Percentiles rank a stretch among this genome's conserved stretches.
phyloP scores from a whole-genome alignment of 2,797 vertebrate genomes.

The Ctenochaetus hawaiiensis region DNA sequence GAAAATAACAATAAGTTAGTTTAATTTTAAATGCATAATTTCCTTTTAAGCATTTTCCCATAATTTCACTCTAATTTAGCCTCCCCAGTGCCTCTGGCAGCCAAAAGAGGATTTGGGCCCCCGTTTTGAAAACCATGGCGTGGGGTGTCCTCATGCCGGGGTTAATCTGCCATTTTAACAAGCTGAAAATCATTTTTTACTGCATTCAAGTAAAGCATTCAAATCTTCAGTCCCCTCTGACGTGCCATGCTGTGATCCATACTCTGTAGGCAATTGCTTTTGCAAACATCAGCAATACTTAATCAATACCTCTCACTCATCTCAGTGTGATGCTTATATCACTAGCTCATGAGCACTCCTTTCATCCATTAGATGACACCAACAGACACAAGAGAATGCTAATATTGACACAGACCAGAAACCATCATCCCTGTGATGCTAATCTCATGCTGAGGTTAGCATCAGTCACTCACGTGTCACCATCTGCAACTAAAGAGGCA shows the following conservation, averaged over 20 bases:
- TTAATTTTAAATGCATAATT: too few relatives aligned
- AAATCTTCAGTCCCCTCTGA: constrained; percentile 50
- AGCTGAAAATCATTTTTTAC: constrained; percentile 2
- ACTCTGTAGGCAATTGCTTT: constrained; percentile 67
- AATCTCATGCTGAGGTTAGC: constrained; percentile 53
- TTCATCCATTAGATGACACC: constrained; percentile 53
- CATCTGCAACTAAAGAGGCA: constrained; percentile 23
- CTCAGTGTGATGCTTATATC: constrained; percentile 54
- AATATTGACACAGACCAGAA: constrained; percentile 65
- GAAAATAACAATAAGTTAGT: too few relatives aligned
- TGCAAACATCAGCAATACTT: constrained; percentile 61
- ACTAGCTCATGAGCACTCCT: constrained; percentile 57
- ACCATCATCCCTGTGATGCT: constrained; percentile 43
- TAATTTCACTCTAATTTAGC: too few relatives aligned
- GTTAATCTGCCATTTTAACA: constrained; percentile 12
- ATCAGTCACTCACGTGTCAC: constrained; percentile 38
- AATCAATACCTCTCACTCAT: constrained; percentile 73
- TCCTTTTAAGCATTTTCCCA: too few relatives aligned
- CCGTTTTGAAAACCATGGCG: too few relatives aligned
- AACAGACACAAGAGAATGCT: constrained; percentile 51
- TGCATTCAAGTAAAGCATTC: constrained; percentile 2
- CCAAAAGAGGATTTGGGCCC: too few relatives aligned
- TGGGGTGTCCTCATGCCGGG: not conserved
- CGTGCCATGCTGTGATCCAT: constrained; percentile 47
- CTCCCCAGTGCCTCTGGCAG: too few relatives aligned